Evolutionary conservation across 1,140 invertebrate genomes (phyloP), one percentile per base, ranked within the genome.

Genomic region (Oppia nitens): DNA sequence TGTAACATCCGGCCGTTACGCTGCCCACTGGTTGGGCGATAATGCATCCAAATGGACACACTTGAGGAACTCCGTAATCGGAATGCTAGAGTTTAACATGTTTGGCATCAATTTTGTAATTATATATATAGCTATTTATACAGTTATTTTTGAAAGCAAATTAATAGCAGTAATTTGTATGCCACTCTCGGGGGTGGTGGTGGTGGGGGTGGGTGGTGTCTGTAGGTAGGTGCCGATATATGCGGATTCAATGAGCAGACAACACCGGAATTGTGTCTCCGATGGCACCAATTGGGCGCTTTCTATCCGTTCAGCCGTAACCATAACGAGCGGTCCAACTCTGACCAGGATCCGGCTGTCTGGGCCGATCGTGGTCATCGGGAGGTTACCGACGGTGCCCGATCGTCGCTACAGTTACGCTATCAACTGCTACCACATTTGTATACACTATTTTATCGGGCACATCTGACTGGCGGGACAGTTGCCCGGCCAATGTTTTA

Each of bases 281-380:
- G 84, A 0, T 88, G 85, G 85, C 80, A 78, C 76, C 82, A 87
- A 69, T 72, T 87, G n/a, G n/a, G n/a, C n/a, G n/a, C n/a, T n/a
- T n/a, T n/a, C n/a, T n/a, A n/a, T n/a, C n/a, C n/a, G n/a, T 89
- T 90, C 73, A 80, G 83, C 1, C 76, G 86, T 62, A 88, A 87
- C 71, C 86, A 89, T 66, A 88, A 88, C 70, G 78, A 12, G 12
- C 12, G 47, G 12, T n/a, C 17, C 23, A 24, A 50, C 14, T 28
- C 53, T 14, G 53, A 52, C 21, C 50, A 52, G 21, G 50, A 52
- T 26, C 50, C 50, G 11, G 50, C 11, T 20, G 11, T 12, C 20
- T 52, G 50, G 50, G 21, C 50, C 11, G 50, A 52, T 11, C 14
- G 45, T 21, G 50, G 50, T 21, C 50, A 52, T 52, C 50, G 12